Evolutionary conservation across 37 sponge, comb jelly and placozoan genomes (phyloP), one percentile per base, ranked within the genome.

Genomic region (Dysidea cf. avara): DNA sequence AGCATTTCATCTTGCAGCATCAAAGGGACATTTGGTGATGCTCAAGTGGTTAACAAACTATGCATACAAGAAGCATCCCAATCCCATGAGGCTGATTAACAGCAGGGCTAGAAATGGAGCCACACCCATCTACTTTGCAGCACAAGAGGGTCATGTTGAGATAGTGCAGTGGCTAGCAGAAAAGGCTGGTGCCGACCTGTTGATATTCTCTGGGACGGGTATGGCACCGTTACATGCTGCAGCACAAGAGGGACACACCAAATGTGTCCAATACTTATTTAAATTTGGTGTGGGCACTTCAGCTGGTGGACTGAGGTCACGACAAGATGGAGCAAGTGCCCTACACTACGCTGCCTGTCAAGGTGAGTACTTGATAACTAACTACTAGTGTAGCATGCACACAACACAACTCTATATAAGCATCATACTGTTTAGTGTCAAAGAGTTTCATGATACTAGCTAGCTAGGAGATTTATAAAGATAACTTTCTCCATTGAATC

Each of bases 51-150:
- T 95, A 16, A 75, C 75, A 4, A 53, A 25, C 7, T 38, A 57
- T 53, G 78, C 77, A 7, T 87, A 87, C 65, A 60, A 69, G 55
- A 32, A 64, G 11, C 68, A 81, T 38, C 61, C 71, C 0, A 84
- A 80, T 39, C 90, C 90, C 0, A 61, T 61, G 56, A 50, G 63
- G 2, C 51, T 92, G 22, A 61, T 87, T 46, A 92, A 92, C 48
- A 72, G 80, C 70, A 78, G 80, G 61, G 87, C 89, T 35, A 77
- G 58, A 63, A 91, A 87, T 61, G 96, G 96, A 22, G 74, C 81
- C 29, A 95, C 96, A 0, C 96, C 96, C n/a, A 67, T 90, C 73
- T 95, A 87, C 37, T 74, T 86, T 53, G 91, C 96, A 18, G 85
- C 96, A 0, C 84, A 87, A 11, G 86, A 79, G 17, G 96, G 96